A percentile compares a stretch with the other conserved stretches of the same genome.
Conservation (phyloP, 2,797 vertebrate species). For the Vultur gryphus region DNA sequence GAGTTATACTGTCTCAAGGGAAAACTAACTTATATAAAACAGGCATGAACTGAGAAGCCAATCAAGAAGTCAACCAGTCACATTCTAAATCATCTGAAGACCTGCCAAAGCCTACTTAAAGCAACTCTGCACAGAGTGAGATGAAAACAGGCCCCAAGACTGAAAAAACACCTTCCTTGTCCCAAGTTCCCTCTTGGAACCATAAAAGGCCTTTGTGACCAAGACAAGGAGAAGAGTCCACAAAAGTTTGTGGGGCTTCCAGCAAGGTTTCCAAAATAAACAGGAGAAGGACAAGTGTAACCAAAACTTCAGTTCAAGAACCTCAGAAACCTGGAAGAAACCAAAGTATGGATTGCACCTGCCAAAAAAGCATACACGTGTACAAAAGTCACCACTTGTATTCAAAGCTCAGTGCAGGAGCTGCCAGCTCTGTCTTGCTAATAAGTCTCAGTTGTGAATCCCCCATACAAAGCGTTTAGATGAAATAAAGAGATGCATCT, state of each 20-base stretch:
- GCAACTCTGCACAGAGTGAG: background rate
- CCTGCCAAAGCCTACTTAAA: background rate
- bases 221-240: background rate
- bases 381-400: background rate
- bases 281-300: background rate
- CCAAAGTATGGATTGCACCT: background rate
- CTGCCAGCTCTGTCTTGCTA: background rate
- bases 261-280: background rate
- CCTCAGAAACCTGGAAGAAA: background rate
- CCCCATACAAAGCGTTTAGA: background rate
- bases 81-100: background rate
- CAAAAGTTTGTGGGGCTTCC: background rate
- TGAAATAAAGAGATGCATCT: background rate
- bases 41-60: background rate
- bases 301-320: background rate
- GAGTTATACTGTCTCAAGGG: background rate
- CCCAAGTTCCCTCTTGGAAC: background rate
- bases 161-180: background rate
- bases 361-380: background rate
- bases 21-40: background rate
- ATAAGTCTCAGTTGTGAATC: background rate
- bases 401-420: background rate
- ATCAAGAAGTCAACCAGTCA: background rate
- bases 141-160: background rate
- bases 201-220: background rate